phyloP scores from a whole-genome alignment of 2,888 invertebrate species.

The Xestoiulus laeticollis region DNA sequence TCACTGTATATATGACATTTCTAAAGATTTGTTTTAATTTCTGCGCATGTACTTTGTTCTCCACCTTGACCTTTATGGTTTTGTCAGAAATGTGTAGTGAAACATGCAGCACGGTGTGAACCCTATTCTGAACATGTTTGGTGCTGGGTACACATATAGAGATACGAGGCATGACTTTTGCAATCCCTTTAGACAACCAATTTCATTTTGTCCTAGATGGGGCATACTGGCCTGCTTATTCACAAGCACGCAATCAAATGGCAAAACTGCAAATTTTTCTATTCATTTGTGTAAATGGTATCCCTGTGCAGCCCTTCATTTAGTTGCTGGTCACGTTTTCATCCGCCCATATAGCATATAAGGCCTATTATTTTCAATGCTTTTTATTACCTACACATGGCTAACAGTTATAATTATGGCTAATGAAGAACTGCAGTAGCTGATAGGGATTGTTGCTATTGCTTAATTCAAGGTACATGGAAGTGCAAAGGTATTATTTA shows the following conservation, averaged over 20 bases:
- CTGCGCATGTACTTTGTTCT: neutral
- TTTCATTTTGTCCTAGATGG: neutral
- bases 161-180: neutral
- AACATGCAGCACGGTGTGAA: neutral
- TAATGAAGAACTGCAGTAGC: slow-evolving; percentile 15
- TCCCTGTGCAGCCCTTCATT: neutral
- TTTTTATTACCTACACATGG: slow-evolving; percentile 3
- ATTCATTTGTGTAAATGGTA: neutral
- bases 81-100: neutral
- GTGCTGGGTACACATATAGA: neutral
- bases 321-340: neutral
- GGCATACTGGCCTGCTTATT: neutral
- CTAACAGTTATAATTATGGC: neutral
- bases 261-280: neutral
- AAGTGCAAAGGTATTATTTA: neutral
- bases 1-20: neutral
- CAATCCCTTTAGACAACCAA: neutral
- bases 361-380: neutral
- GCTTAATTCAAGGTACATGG: neutral
- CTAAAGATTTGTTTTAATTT: neutral
- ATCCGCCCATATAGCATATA: neutral
- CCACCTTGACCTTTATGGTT: neutral
- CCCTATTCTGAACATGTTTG: neutral
- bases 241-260: neutral
- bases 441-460: neutral